A percentile compares a stretch with the other conserved stretches of the same genome.
These are phyloP conservation scores for Tridacna crocea DNA, from an alignment of 2,888 invertebrate species.

Conservation along the genomic window DNA sequence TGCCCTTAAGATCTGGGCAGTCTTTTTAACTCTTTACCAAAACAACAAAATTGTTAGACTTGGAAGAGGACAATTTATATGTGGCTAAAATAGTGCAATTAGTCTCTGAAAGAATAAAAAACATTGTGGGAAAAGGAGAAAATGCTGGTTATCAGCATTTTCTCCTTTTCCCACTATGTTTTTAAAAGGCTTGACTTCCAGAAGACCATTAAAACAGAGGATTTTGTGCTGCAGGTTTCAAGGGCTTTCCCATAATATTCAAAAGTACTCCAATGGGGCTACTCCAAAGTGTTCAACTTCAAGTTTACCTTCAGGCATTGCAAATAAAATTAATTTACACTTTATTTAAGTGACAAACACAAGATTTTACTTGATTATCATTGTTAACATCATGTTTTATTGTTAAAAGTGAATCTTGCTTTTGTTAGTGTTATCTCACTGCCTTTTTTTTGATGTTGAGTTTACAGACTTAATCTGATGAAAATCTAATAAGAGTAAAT, in stretches of 20 bases:
- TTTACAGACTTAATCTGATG: constrained; percentile 9
- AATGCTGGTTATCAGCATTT: too few relatives aligned
- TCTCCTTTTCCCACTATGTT: neutral
- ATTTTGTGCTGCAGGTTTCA: too few relatives aligned
- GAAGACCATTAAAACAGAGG: too few relatives aligned
- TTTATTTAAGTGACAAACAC: constrained; percentile 13
- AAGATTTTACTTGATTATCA: constrained; percentile 23
- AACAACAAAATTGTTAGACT: neutral
- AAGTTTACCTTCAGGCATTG: constrained; percentile 1
- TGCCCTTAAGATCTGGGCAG: constrained; percentile 20
- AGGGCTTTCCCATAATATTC: neutral
- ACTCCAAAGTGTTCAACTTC: neutral
- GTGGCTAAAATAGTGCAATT: neutral
- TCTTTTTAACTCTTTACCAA: constrained; percentile 8
- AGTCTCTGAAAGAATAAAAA: too few relatives aligned
- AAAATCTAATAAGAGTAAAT: constrained; percentile 4
- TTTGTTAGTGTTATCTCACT: neutral
- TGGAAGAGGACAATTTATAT: neutral
- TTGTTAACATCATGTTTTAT: constrained; percentile 13
- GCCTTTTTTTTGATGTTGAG: constrained; percentile 17
- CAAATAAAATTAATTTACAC: constrained; percentile 16
- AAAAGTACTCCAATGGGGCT: neutral
- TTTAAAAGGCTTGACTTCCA: neutral
- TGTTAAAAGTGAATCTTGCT: neutral
- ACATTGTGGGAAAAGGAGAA: too few relatives aligned